Percentiles rank a stretch among this genome's conserved stretches.
Conservation (phyloP, 2,113 vertebrate species). For the Maccullochella peelii region DNA sequence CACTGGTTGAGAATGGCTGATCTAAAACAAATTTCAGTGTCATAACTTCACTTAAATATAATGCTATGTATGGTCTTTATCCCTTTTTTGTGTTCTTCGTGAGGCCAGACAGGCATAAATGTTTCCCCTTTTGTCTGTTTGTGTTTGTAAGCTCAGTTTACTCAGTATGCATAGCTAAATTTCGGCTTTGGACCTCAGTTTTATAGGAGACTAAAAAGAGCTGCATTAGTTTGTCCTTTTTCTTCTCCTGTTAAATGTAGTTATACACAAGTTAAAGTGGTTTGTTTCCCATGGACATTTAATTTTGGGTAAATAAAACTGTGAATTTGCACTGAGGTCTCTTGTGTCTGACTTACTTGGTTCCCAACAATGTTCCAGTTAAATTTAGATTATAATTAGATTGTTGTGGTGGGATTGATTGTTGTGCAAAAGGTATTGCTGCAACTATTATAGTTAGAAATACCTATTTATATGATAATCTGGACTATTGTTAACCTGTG, state of each 20-base stretch:
- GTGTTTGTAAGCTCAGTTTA: neutral
- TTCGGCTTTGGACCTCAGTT: slow-evolving; percentile 25
- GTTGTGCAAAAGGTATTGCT: slow-evolving; percentile 32
- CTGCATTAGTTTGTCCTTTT: slow-evolving; percentile 4
- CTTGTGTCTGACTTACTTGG: slow-evolving; percentile 20
- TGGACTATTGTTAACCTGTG: neutral
- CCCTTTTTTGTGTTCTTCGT: neutral
- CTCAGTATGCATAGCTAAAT: slow-evolving; percentile 1
- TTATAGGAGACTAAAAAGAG: slow-evolving; percentile 2
- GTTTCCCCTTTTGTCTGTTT: neutral
- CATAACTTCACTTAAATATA: neutral
- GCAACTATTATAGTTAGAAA: neutral
- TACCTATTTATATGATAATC: neutral
- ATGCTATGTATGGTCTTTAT: neutral
- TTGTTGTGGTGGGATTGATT: slow-evolving; percentile 42
- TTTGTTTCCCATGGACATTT: slow-evolving; percentile 47
- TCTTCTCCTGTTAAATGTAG: neutral
- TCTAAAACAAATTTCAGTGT: neutral
- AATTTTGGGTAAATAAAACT: slow-evolving; percentile 49
- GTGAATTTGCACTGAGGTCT: slow-evolving; percentile 25
- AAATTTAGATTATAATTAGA: slow-evolving; percentile 55
- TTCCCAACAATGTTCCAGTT: slow-evolving; percentile 24
- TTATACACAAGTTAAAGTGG: slow-evolving; percentile 25
- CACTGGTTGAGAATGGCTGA: no score
- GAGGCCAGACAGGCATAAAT: neutral